Conservation (phyloP, 37 sponge, comb jelly and placozoan genomes). For the Oscarella lobularis region DNA sequence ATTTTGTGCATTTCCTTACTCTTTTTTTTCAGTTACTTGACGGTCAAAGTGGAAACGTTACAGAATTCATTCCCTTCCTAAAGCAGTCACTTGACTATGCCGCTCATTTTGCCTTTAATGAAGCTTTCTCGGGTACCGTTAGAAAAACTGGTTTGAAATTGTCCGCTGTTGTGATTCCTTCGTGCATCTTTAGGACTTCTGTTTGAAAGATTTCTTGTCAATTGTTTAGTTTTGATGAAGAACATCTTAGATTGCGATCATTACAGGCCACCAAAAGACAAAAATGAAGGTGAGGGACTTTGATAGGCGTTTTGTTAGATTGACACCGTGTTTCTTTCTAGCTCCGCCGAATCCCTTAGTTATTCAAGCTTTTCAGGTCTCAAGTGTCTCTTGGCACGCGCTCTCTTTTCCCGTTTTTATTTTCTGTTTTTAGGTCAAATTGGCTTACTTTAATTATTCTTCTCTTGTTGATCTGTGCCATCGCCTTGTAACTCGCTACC, state of each 20-base stretch:
- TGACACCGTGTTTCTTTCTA: background rate
- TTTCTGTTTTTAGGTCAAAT: background rate
- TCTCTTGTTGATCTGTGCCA: background rate
- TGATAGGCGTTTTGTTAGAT: background rate
- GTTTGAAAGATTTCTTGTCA: conserved; percentile 30
- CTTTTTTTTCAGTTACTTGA: conserved; percentile 15
- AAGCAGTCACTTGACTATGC: conserved; percentile 24
- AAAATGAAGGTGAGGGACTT: background rate
- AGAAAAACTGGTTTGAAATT: too few relatives aligned
- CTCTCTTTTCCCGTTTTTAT: too few relatives aligned
- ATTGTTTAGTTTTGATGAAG: conserved; percentile 26
- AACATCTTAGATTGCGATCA: conserved; percentile 48
- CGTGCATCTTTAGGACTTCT: too few relatives aligned
- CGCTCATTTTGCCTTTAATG: conserved; percentile 21
- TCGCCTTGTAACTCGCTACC: background rate
- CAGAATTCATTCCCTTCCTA: conserved; percentile 42
- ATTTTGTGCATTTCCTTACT: too few relatives aligned
- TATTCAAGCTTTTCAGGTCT: too few relatives aligned
- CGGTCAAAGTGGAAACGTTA: conserved; percentile 36
- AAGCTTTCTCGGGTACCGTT: conserved; percentile 17
- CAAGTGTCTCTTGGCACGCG: too few relatives aligned
- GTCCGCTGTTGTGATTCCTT: too few relatives aligned
- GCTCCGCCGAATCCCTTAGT: too few relatives aligned
- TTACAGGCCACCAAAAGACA: conserved; percentile 29
- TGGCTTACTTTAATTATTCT: background rate